phyloP scores from a whole-genome alignment of 2,888 invertebrate genomes.

The Helleia helle region DNA sequence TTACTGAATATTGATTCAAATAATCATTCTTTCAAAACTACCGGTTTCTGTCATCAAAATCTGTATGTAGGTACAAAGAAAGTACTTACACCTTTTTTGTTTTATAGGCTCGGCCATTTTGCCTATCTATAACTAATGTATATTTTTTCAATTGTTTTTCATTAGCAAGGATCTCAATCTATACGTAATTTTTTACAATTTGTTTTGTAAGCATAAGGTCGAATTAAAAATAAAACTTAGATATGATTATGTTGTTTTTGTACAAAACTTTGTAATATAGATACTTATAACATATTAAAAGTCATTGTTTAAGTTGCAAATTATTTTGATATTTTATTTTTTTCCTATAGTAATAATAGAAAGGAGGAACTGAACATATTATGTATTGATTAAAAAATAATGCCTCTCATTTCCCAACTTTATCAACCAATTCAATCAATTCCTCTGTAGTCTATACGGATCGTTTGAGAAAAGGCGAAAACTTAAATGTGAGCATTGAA shows the following conservation, averaged over 20 bases:
- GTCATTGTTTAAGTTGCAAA: conserved; percentile 69
- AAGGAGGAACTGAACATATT: too few relatives aligned
- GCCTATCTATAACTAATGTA: too few relatives aligned
- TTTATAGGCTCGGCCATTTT: neutral
- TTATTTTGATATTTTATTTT: conserved; percentile 47
- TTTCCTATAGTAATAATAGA: conserved; percentile 12
- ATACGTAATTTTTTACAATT: conserved; percentile 61
- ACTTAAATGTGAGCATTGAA: too few relatives aligned
- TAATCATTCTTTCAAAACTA: too few relatives aligned
- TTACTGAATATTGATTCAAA: too few relatives aligned
- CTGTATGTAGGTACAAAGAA: too few relatives aligned
- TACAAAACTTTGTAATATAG: conserved; percentile 68
- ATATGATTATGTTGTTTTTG: conserved; percentile 55
- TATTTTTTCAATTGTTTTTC: neutral
- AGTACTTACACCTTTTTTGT: too few relatives aligned
- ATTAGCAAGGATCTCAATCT: conserved; percentile 36
- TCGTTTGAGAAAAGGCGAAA: too few relatives aligned
- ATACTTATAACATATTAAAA: conserved; percentile 61
- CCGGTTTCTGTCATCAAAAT: neutral
- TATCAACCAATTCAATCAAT: too few relatives aligned
- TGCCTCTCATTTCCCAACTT: too few relatives aligned
- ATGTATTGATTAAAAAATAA: too few relatives aligned
- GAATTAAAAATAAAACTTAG: conserved; percentile 40
- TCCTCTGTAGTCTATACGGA: too few relatives aligned
- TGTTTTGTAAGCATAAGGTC: conserved; percentile 36